These are phyloP conservation scores for Mustelus asterias DNA, from an alignment of 2,113 vertebrate genomes.

Conservation along the genomic window DNA sequence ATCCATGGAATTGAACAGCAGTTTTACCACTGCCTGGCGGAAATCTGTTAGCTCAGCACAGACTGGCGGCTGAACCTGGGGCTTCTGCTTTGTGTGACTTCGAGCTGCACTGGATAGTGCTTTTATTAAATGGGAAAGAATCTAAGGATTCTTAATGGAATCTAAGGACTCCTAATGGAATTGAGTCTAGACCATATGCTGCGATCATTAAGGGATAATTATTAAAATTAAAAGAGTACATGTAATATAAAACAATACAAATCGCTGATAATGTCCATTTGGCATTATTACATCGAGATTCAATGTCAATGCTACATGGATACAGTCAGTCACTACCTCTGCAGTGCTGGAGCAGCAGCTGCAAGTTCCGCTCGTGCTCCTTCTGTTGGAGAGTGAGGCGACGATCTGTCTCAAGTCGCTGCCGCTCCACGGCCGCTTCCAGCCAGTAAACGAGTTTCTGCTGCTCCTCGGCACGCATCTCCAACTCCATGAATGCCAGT, in stretches of 20 bases:
- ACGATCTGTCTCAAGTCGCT: slow-evolving; percentile 82
- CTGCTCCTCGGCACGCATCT: slow-evolving; percentile 90
- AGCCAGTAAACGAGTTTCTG: slow-evolving; percentile 78
- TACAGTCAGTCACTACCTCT: slow-evolving; percentile 56
- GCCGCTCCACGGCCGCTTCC: slow-evolving; percentile 80
- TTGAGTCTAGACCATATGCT: not conserved
- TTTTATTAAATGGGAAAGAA: not conserved
- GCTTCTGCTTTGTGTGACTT: not conserved
- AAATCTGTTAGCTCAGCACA: not conserved
- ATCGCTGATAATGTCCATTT: not conserved
- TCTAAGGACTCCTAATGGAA: not conserved
- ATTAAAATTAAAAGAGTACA: not conserved
- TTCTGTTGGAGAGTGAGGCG: slow-evolving; percentile 90
- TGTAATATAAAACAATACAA: not conserved
- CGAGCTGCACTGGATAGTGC: not conserved
- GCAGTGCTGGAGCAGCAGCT: slow-evolving; percentile 85
- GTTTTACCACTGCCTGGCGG: not conserved
- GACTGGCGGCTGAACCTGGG: not conserved
- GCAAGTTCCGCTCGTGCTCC: slow-evolving; percentile 81
- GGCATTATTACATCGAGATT: not conserved
- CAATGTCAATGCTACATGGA: not conserved
- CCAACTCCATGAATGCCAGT: slow-evolving; percentile 78
- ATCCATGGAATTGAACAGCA: not conserved
- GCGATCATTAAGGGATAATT: not conserved
- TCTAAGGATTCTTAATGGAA: no score